A percentile compares a stretch with the other conserved stretches of the same genome.
phyloP scores from a whole-genome alignment of 2,888 invertebrate genomes.

The Acanthosoma haemorrhoidale region DNA sequence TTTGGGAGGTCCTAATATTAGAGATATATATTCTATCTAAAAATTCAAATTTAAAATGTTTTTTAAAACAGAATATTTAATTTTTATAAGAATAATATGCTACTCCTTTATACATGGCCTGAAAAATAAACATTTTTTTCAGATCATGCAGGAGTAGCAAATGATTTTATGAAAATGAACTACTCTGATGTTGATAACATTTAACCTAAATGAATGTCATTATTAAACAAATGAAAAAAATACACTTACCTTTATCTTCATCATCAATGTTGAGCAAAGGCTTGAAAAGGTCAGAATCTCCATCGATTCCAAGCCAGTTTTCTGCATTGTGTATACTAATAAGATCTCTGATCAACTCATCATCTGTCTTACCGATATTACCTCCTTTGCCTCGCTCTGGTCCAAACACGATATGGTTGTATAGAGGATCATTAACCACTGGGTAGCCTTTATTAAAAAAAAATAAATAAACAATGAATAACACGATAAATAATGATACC shows the following conservation, averaged over 20 bases:
- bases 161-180: too few species aligned
- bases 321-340: constrained; percentile 91
- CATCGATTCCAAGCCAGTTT: constrained; percentile 88
- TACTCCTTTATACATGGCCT: too few species aligned
- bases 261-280: constrained; percentile 65
- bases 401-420: constrained; percentile 94
- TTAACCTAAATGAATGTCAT: too few species aligned
- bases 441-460: constrained; percentile 70
- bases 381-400: constrained; percentile 85
- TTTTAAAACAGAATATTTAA: too few species aligned
- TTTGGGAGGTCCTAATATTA: too few species aligned
- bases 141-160: too few species aligned
- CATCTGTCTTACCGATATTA: constrained; percentile 81
- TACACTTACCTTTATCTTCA: constrained; percentile 47
- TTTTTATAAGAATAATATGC: too few species aligned
- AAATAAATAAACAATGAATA: background rate
- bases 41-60: too few species aligned
- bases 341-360: constrained; percentile 79
- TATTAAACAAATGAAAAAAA: too few species aligned
- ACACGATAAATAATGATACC: background rate
- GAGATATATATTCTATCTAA: too few species aligned
- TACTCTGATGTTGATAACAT: too few species aligned
- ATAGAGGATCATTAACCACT: constrained; percentile 93
- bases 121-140: too few species aligned
- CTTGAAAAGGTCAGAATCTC: constrained; percentile 79